These are phyloP conservation scores for Tricholauxania praeusta DNA, from an alignment of 2,888 invertebrate genomes.

Conservation along the genomic window DNA sequence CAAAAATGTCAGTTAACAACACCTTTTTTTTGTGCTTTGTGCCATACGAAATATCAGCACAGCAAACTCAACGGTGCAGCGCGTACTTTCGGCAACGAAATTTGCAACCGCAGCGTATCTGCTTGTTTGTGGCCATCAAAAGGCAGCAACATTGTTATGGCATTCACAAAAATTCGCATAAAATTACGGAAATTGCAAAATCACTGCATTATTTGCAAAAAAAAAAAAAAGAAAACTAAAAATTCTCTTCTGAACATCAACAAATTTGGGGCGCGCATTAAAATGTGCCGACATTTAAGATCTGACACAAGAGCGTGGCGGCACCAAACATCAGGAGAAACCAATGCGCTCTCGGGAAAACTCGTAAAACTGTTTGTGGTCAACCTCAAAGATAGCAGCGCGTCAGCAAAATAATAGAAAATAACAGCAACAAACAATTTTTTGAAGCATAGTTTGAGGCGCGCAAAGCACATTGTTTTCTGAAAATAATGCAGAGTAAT, in stretches of 20 bases:
- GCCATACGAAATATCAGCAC: slow-evolving; percentile 5
- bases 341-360: slow-evolving; percentile 4
- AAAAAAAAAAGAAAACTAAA: slow-evolving; percentile 34
- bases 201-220: slow-evolving; percentile 47
- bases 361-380: slow-evolving; percentile 35
- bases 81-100: neutral
- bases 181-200: slow-evolving; percentile 39
- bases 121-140: slow-evolving; percentile 14
- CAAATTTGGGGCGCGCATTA: too few species aligned
- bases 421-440: neutral
- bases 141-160: slow-evolving; percentile 22
- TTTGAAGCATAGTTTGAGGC: slow-evolving; percentile 23
- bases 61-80: slow-evolving; percentile 1
- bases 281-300: too few species aligned
- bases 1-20: slow-evolving; percentile 15
- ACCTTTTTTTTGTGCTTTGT: slow-evolving; percentile 13
- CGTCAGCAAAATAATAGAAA: neutral
- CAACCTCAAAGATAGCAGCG: slow-evolving; percentile 21
- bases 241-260: neutral
- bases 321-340: neutral
- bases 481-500: neutral
- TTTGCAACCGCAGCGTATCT: slow-evolving; percentile 7
- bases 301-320: too few species aligned
- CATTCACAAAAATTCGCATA: slow-evolving; percentile 12
- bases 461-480: slow-evolving; percentile 17